Evolutionary conservation across 2,797 vertebrate genomes (phyloP).

Genomic region (Amblyopsis hoosieri): DNA sequence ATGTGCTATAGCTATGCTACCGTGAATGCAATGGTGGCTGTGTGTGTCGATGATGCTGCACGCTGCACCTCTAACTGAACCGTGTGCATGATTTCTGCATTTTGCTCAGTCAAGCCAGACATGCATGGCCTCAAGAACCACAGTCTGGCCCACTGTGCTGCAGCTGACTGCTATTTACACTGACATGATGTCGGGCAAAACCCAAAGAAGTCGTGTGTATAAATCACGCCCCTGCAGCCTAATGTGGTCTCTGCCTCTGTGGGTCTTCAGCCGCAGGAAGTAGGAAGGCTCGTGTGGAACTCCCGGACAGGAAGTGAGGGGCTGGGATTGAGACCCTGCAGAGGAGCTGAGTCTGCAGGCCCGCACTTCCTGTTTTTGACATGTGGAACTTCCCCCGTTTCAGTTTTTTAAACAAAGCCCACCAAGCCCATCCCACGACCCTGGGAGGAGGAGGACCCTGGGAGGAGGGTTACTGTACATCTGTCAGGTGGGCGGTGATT

Average conservation of each 20-base stretch:
- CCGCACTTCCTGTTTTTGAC: conserved; percentile 79
- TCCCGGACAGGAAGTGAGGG: conserved; percentile 69
- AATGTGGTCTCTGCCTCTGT: conserved; percentile 35
- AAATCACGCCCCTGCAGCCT: conserved; percentile 31
- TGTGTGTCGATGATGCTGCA: no score
- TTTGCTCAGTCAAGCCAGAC: no score
- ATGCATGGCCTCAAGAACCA: neutral
- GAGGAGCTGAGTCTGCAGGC: conserved; percentile 72
- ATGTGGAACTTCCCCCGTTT: conserved; percentile 73
- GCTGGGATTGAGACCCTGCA: conserved; percentile 63
- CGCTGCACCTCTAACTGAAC: no score
- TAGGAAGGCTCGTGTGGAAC: conserved; percentile 51
- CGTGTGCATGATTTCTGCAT: no score
- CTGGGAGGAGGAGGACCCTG: conserved; percentile 29
- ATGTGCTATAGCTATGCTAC: no score
- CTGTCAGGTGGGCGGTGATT: conserved; percentile 28
- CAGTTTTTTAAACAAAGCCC: conserved; percentile 57
- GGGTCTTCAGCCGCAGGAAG: conserved; percentile 64
- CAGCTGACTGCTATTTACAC: neutral
- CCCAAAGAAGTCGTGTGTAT: conserved; percentile 8
- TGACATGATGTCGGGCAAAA: conserved; percentile 20
- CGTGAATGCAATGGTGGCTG: no score
- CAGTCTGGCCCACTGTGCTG: neutral
- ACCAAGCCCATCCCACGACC: conserved; percentile 34
- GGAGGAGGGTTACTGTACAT: conserved; percentile 30